Conservation (phyloP, 2,888 invertebrate genomes). For the Agelastica alni region DNA sequence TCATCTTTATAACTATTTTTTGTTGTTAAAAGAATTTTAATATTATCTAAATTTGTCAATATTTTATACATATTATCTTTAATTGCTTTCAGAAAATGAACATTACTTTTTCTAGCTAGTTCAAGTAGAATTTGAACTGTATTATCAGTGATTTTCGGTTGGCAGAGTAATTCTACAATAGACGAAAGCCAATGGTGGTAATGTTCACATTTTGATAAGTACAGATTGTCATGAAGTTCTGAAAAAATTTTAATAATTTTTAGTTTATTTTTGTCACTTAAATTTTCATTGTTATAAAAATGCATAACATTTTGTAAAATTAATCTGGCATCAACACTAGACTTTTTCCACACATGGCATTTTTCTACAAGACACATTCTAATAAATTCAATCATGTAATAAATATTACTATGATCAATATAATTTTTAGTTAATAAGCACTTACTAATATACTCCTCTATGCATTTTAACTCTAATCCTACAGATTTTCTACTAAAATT, state of each 20-base stretch:
- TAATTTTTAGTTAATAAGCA: slow-evolving; percentile 36
- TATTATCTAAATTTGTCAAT: slow-evolving; percentile 46
- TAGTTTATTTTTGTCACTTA: slow-evolving; percentile 42
- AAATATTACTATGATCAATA: slow-evolving; percentile 31
- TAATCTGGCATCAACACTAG: slow-evolving; percentile 36
- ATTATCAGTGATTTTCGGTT: slow-evolving; percentile 59
- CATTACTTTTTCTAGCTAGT: slow-evolving; percentile 63
- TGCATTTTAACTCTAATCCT: slow-evolving; percentile 51
- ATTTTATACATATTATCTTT: slow-evolving; percentile 57
- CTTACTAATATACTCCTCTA: slow-evolving; percentile 61
- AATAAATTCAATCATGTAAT: slow-evolving; percentile 38
- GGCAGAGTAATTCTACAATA: slow-evolving; percentile 62
- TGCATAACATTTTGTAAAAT: slow-evolving; percentile 37
- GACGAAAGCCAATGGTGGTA: slow-evolving; percentile 61
- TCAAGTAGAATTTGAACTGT: slow-evolving; percentile 63
- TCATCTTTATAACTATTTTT: slow-evolving; percentile 26
- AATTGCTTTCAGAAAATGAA: slow-evolving; percentile 59
- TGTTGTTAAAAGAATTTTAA: slow-evolving; percentile 25
- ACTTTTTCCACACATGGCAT: slow-evolving; percentile 37
- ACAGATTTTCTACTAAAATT: slow-evolving; percentile 55
- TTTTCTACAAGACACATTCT: slow-evolving; percentile 38
- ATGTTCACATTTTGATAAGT: slow-evolving; percentile 45
- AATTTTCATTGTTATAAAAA: slow-evolving; percentile 32
- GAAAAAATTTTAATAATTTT: slow-evolving; percentile 58
- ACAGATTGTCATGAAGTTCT: slow-evolving; percentile 55